Base-by-base conservation (phyloP, 2,113 vertebrate species). In the Zosterops borbonicus region DNA sequence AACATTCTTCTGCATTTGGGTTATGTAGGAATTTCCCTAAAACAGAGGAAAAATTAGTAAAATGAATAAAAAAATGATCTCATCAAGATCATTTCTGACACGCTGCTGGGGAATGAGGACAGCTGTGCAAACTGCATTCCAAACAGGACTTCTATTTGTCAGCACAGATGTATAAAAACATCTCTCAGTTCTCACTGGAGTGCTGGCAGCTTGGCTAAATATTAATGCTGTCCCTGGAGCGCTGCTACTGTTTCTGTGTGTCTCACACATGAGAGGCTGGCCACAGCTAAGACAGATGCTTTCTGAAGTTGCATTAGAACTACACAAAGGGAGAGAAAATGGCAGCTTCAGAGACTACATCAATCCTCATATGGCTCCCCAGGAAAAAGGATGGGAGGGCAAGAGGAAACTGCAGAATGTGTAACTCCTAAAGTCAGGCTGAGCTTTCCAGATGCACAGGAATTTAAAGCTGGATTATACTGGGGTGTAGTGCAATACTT, bases 91-190 rank as follows among this genome's bases (percentile, higher is more conserved):
- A 83, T 81, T 91, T 89, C 75, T 95, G 90, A 78, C 70, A 59
- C 2, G 39, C 67, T 91, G 63, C 49, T 56, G 67, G 49, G 53
- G 46, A 55, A 53, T 35, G 52, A 91, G 68, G 78, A 92, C 90
- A 95, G 87, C 81, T 93, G 83, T 49, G 50, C 79, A 84, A 96
- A 84, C 84, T 73, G 65, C 71, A 60, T 89, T 93, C 71, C 68
- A 86, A 84, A 74, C 63, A 81, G 56, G 60, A 64, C 77, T 90
- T 56, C 20, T 5, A 33, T 95, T 95, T 95, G 74, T 89, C 94
- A 92, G 90, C 85, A 81, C 89, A 83, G 80, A 93, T 73, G 70
- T 22, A 84, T 41, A 12, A 83, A 88, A 82, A 58, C 2, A 24
- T 78, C 70, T 65, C 62, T 87, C 70, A 17, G 63, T 37, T 80